phyloP scores from a whole-genome alignment of 2,888 invertebrate species.

The Temnothorax unifasciatus region DNA sequence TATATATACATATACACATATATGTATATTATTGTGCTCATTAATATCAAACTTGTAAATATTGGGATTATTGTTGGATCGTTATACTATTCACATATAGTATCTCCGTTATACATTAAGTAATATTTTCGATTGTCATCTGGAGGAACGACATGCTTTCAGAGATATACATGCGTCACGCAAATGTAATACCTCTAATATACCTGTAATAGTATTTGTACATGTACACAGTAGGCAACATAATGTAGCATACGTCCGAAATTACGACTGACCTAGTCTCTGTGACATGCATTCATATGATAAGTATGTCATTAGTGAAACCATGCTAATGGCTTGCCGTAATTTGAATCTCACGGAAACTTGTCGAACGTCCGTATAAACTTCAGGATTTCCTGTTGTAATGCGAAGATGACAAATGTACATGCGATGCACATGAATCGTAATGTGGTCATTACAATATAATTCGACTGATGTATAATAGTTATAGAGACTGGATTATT shows the following conservation, averaged over 20 bases:
- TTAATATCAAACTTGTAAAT: not conserved
- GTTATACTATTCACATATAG: not conserved
- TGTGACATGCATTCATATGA: slow-evolving; percentile 74
- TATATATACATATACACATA: no score
- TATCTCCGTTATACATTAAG: not conserved
- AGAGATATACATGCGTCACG: slow-evolving; percentile 66
- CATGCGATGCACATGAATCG: slow-evolving; percentile 12
- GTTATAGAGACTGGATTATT: not conserved
- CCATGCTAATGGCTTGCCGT: slow-evolving; percentile 60
- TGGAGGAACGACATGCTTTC: slow-evolving; percentile 62
- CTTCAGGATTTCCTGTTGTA: slow-evolving; percentile 50
- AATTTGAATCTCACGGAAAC: slow-evolving; percentile 58
- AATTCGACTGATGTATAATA: not conserved
- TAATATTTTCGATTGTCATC: slow-evolving; percentile 12
- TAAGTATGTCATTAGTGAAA: slow-evolving; percentile 65
- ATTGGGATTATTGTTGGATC: not conserved
- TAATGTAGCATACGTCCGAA: slow-evolving; percentile 58
- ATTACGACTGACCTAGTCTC: slow-evolving; percentile 69
- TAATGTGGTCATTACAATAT: not conserved
- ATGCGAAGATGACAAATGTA: slow-evolving; percentile 45
- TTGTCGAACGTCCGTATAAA: slow-evolving; percentile 52
- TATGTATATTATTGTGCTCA: not conserved
- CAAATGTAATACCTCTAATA: slow-evolving; percentile 66
- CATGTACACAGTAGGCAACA: not conserved
- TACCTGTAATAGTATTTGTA: slow-evolving; percentile 37